phyloP scores from a whole-genome alignment of 2,888 invertebrate species.

The Vesta saturnalis region DNA sequence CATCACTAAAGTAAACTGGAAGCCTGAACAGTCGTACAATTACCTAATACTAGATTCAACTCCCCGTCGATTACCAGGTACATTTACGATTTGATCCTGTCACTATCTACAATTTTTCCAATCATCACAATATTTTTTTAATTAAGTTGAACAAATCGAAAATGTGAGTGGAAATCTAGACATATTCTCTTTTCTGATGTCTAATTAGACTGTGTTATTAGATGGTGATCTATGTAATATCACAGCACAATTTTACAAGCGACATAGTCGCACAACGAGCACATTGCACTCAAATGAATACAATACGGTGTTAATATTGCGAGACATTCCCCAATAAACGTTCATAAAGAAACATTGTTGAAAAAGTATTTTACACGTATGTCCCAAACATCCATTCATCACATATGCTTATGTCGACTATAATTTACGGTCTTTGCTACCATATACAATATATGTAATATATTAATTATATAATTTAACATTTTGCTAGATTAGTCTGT shows the following conservation, averaged over 20 bases:
- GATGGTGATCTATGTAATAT: slow-evolving; percentile 36
- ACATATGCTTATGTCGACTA: slow-evolving; percentile 61
- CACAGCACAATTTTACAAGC: slow-evolving; percentile 33
- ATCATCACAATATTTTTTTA: background rate
- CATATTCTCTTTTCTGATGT: slow-evolving; percentile 15
- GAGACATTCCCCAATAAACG: slow-evolving; percentile 7
- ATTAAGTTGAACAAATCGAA: too few relatives aligned
- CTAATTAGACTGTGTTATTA: slow-evolving; percentile 35
- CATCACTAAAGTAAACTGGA: slow-evolving; percentile 19
- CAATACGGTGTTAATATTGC: slow-evolving; percentile 32
- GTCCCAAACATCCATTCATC: slow-evolving; percentile 59
- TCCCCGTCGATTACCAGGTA: slow-evolving; percentile 12
- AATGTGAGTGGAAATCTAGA: background rate
- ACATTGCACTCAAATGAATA: slow-evolving; percentile 34
- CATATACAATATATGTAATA: slow-evolving; percentile 59
- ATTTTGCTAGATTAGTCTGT: slow-evolving; percentile 55
- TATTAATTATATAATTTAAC: slow-evolving; percentile 59
- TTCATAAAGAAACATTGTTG: slow-evolving; percentile 15
- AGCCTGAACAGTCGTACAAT: slow-evolving; percentile 16
- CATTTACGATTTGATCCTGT: background rate
- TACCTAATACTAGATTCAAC: background rate
- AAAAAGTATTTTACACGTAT: slow-evolving; percentile 54
- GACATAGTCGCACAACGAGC: slow-evolving; percentile 21
- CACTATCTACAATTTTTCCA: background rate
- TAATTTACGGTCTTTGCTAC: slow-evolving; percentile 58